Base-by-base conservation (phyloP, 2,888 invertebrate genomes). In the Hartigia nigra region DNA sequence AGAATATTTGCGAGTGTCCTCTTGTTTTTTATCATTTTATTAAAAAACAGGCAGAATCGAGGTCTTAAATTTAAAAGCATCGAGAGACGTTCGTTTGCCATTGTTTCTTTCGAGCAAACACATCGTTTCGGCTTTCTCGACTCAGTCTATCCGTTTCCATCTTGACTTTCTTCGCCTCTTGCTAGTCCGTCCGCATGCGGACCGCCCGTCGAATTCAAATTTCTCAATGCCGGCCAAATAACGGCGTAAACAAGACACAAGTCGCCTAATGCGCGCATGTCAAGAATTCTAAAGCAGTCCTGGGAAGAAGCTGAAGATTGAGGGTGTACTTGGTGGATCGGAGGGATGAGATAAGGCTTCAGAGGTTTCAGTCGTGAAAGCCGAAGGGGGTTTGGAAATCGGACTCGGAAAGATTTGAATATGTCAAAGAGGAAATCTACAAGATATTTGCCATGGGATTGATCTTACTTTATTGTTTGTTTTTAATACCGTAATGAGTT, bases 211-310 rank as follows among this genome's bases (percentile, higher is more conserved):
- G 86, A 86, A 86, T 86, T 86, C 83, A 87, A 85, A 87, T 86
- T 80, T 82, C 74, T 74, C 79, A 77, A 79, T 81, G 82, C 79
- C 79, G 84, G 77, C 75, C 83, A 82, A 87, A 86, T 83, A 84
- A 83, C 83, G 83, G 84, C 84, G 87, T 87, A 86, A 86, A 86
- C 86, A 86, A 87, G 84, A 80, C 83, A 79, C 83, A 82, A 83
- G 86, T 77, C 82, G 84, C 74, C 80, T 85, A 81, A 84, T 81
- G 79, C 78, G 80, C 72, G 80, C 86, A 87, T 86, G 86, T 82
- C 84, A 79, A 74, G 81, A 87, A 85, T 86, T 35, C 80, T 77
- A 75, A 80, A 83, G 78, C 74, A 81, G 74, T 31, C 69, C 69
- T 12, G 70, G 77, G 74, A 12, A 37, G 74, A 37, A 81, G 74